A percentile compares a stretch with the other conserved stretches of the same genome.
Conservation (phyloP, 2,888 invertebrate genomes). For the Acleris cristana region DNA sequence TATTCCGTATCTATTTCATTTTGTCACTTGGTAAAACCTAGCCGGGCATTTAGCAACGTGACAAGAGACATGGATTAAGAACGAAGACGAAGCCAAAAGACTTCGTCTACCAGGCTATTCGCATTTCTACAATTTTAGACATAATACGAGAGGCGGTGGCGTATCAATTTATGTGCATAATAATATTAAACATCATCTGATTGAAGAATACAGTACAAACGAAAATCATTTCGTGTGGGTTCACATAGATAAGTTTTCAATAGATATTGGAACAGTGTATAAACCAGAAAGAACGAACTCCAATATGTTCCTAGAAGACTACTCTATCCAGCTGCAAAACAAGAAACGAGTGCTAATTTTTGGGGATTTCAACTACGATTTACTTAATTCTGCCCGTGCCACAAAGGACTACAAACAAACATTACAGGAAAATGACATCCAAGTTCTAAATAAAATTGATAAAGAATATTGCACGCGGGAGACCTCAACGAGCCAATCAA, state of each 20-base stretch:
- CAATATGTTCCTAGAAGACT: constrained; percentile 21
- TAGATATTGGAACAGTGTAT: constrained; percentile 37
- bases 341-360: constrained; percentile 28
- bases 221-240: constrained; percentile 42
- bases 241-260: constrained; percentile 38
- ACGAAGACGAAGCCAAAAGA: constrained; percentile 24
- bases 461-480: constrained; percentile 35
- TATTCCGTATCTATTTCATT: too few relatives aligned
- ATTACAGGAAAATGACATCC: constrained; percentile 23
- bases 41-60: too few relatives aligned
- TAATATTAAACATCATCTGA: constrained; percentile 38
- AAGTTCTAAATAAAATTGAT: constrained; percentile 38
- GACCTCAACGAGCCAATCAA: constrained; percentile 26
- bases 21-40: too few relatives aligned
- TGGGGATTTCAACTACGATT: constrained; percentile 30
- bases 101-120: constrained; percentile 38
- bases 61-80: constrained; percentile 36
- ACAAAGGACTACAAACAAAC: constrained; percentile 27
- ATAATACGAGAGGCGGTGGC: constrained; percentile 40
- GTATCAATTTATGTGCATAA: constrained; percentile 44
- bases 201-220: constrained; percentile 37
- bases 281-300: constrained; percentile 26
- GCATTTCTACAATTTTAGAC: constrained; percentile 43
- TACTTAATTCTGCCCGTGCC: constrained; percentile 7
- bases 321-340: constrained; percentile 7